A percentile compares a stretch with the other conserved stretches of the same genome.
These are phyloP conservation scores for Holothuria leucospilota DNA, from an alignment of 53 echinoderm and acorn worm species.

Conservation along the genomic window DNA sequence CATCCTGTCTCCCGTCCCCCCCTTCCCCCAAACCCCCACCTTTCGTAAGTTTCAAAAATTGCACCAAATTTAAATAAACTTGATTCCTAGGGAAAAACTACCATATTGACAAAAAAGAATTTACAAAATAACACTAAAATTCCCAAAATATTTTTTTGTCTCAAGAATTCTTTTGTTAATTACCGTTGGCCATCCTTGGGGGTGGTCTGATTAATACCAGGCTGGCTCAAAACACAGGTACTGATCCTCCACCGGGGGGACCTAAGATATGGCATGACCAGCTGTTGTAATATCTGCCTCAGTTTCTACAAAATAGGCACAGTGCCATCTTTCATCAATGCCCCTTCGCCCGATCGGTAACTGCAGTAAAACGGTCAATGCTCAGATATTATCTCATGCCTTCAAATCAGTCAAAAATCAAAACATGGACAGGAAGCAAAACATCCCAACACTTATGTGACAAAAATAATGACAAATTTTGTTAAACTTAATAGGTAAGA, in stretches of 20 bases:
- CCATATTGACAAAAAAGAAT: neutral
- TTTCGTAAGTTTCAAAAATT: too few species aligned
- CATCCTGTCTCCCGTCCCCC: too few species aligned
- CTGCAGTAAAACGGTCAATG: constrained; percentile 39
- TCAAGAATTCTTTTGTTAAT: neutral
- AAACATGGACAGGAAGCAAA: too few species aligned
- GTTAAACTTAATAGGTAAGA: too few species aligned
- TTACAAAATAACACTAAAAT: neutral
- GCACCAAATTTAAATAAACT: too few species aligned
- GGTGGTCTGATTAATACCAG: constrained; percentile 98
- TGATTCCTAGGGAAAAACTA: too few species aligned
- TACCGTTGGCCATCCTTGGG: constrained; percentile 90
- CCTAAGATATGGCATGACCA: constrained; percentile 88
- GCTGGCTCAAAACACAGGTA: constrained; percentile 98
- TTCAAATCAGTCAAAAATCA: too few species aligned
- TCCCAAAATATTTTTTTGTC: neutral
- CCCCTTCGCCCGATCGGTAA: constrained; percentile 92
- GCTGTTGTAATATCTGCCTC: constrained; percentile 91
- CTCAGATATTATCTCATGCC: too few species aligned
- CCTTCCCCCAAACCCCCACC: too few species aligned
- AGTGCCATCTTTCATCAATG: constrained; percentile 92
- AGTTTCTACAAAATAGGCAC: constrained; percentile 97
- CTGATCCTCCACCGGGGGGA: constrained; percentile 96
- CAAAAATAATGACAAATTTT: too few species aligned
- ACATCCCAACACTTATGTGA: too few species aligned